Evolutionary conservation across 1,140 invertebrate species (phyloP).

Genomic region (Aphelenchoides fujianensis): DNA sequence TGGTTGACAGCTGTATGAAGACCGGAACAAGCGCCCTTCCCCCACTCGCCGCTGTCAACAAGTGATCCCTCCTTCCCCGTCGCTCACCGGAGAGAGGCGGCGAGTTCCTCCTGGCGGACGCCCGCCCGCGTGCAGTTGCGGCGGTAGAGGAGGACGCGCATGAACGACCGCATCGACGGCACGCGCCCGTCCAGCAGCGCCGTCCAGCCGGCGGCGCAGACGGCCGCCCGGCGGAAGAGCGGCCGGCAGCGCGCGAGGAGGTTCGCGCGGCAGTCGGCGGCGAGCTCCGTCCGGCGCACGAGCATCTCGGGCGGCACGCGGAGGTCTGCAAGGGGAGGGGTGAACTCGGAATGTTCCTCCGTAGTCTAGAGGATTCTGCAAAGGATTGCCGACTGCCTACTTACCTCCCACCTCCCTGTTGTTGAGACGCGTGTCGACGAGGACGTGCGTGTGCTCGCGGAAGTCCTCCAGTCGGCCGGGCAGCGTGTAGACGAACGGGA

Average conservation of each 20-base stretch:
- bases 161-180: slow-evolving; percentile 8
- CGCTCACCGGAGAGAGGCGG: neutral
- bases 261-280: neutral
- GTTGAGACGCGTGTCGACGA: neutral
- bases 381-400: too few relatives aligned
- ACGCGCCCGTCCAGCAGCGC: neutral
- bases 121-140: neutral
- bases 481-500: slow-evolving; percentile 12
- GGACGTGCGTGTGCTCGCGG: neutral
- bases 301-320: neutral
- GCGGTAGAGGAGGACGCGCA: neutral
- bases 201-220: neutral
- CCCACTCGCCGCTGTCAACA: too few relatives aligned
- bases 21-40: too few relatives aligned
- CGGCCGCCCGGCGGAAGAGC: neutral
- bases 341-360: too few relatives aligned
- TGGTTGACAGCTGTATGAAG: too few relatives aligned
- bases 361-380: too few relatives aligned
- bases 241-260: neutral
- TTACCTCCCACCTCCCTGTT: neutral
- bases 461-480: slow-evolving; percentile 9
- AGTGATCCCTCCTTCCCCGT: too few relatives aligned
- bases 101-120: neutral
- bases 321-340: too few relatives aligned
- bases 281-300: neutral